phyloP scores from a whole-genome alignment of 2,113 vertebrate species.

The Eclectus roratus region DNA sequence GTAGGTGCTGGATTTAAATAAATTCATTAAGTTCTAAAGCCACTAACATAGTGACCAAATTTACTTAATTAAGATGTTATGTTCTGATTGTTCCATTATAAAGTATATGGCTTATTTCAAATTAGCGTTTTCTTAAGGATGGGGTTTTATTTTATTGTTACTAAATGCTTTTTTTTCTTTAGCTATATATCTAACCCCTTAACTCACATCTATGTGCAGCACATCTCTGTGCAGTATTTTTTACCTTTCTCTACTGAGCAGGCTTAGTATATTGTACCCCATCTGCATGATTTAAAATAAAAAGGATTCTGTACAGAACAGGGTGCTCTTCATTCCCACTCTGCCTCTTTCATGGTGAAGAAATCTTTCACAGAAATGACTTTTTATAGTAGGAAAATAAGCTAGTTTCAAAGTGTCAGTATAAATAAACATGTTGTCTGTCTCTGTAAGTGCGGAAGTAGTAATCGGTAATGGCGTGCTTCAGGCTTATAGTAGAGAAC shows the following conservation, averaged over 20 bases:
- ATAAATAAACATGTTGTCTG: constrained; percentile 25
- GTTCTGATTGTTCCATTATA: neutral
- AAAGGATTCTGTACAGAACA: neutral
- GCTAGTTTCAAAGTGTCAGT: constrained; percentile 26
- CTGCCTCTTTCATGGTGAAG: neutral
- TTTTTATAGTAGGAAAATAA: constrained; percentile 14
- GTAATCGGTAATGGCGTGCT: constrained; percentile 5
- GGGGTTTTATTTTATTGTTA: neutral
- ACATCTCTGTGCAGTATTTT: neutral
- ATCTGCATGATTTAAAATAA: neutral
- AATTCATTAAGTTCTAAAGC: neutral
- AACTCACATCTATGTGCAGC: neutral
- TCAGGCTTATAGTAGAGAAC: neutral
- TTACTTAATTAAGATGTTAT: neutral
- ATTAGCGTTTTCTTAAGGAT: neutral
- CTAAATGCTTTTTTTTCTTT: neutral
- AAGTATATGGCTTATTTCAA: neutral
- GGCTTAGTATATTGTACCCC: neutral
- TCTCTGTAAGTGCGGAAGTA: neutral
- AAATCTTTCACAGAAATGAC: neutral
- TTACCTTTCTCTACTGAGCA: neutral
- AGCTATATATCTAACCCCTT: neutral
- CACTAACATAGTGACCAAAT: neutral
- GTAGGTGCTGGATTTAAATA: neutral
- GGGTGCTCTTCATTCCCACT: neutral